Conservation (phyloP, 2,888 invertebrate species). For the Podotricha telesiphe region DNA sequence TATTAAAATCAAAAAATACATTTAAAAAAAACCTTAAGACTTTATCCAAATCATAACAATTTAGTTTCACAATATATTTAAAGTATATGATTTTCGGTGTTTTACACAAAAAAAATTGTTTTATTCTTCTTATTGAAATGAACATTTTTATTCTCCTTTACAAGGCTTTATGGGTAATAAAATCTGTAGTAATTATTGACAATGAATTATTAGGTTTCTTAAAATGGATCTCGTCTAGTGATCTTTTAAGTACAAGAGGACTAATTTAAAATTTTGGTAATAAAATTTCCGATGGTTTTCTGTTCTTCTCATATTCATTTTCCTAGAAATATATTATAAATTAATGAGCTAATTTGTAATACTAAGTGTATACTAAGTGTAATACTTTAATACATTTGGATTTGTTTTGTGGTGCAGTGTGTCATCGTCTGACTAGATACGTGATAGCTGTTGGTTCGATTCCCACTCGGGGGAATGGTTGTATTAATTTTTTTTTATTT, state of each 20-base stretch:
- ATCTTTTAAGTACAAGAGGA: background rate
- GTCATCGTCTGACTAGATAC: too few relatives aligned
- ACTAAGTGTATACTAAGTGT: too few relatives aligned
- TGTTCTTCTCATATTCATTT: background rate
- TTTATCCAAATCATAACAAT: background rate
- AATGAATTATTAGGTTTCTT: conserved; percentile 7
- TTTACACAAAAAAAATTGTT: background rate
- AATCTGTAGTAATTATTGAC: conserved; percentile 5
- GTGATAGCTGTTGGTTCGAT: too few relatives aligned
- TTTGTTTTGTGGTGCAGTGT: too few relatives aligned
- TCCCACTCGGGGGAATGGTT: too few relatives aligned
- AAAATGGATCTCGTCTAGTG: conserved; percentile 1
- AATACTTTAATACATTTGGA: too few relatives aligned
- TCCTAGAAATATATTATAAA: background rate
- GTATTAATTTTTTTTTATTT: too few relatives aligned
- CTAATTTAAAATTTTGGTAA: background rate
- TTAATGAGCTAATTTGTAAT: too few relatives aligned
- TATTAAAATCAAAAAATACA: background rate
- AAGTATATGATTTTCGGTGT: background rate
- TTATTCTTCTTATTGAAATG: conserved; percentile 29
- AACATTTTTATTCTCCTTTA: background rate
- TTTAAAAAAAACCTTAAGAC: background rate
- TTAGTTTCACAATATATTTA: background rate
- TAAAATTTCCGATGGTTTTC: background rate
- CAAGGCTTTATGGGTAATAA: conserved; percentile 21